phyloP scores from a whole-genome alignment of 2,888 invertebrate genomes.

The Glyphotaelius pellucidus region DNA sequence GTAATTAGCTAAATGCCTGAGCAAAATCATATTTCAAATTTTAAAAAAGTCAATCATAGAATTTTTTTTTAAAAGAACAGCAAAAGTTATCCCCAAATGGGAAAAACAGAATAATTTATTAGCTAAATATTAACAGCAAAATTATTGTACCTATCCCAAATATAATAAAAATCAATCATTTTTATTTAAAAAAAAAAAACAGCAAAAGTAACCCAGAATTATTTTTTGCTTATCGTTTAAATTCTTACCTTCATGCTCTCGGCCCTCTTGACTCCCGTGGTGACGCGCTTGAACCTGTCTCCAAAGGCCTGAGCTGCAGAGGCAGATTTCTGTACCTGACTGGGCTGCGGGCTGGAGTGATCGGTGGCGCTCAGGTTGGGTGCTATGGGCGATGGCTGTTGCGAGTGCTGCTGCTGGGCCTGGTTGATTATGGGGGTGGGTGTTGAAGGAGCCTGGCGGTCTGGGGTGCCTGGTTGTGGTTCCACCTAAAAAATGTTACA shows the following conservation, averaged over 20 bases:
- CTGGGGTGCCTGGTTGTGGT: constrained; percentile 16
- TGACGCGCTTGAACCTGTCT: constrained; percentile 80
- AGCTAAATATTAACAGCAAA: not conserved
- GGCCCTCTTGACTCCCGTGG: constrained; percentile 84
- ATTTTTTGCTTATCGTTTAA: not conserved
- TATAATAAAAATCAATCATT: not conserved
- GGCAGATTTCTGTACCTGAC: constrained; percentile 77
- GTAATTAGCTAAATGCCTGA: no score
- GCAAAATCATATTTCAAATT: no score
- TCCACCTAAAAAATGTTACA: constrained; percentile 43
- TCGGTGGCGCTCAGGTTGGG: constrained; percentile 61
- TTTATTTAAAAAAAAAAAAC: not conserved
- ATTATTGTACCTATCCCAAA: not conserved
- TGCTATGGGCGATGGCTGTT: constrained; percentile 8
- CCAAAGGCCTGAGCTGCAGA: constrained; percentile 80
- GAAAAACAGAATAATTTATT: no score
- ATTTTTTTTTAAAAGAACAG: not conserved
- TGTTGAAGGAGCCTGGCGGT: not conserved
- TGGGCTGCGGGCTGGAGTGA: constrained; percentile 70
- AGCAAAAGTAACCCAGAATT: not conserved
- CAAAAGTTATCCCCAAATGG: not conserved
- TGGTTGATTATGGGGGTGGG: constrained; percentile 24
- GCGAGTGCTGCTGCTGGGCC: constrained; percentile 18
- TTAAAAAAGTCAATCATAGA: no score
- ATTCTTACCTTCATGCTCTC: constrained; percentile 90